A percentile compares a stretch with the other conserved stretches of the same genome.
Evolutionary conservation across 2,888 invertebrate genomes (phyloP).

Genomic region (Patella pellucida): DNA sequence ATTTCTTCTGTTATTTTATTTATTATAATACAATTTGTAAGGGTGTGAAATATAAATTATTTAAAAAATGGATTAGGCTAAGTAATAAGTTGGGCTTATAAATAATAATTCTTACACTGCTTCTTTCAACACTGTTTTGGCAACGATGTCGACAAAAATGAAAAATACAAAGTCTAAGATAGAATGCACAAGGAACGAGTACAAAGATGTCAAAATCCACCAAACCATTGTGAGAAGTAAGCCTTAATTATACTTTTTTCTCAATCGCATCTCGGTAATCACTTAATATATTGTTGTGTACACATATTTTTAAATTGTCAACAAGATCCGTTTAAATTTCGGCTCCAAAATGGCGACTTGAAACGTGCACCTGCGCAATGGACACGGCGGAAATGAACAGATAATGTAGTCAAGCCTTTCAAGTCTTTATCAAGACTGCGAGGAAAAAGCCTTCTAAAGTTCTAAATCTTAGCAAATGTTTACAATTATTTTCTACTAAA

Average conservation of each 20-base stretch:
- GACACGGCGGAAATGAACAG: slow-evolving; percentile 7
- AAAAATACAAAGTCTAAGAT: slow-evolving; percentile 55
- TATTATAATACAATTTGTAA: not conserved
- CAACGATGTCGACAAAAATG: slow-evolving; percentile 55
- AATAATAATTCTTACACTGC: slow-evolving; percentile 47
- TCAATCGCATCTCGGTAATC: not conserved
- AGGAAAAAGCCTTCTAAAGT: no score
- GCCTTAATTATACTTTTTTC: not conserved
- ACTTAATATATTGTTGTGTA: slow-evolving; percentile 7
- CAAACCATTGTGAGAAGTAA: slow-evolving; percentile 31
- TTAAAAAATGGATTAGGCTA: not conserved
- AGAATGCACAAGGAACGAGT: slow-evolving; percentile 39
- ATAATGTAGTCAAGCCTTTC: not conserved
- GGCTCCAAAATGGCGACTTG: slow-evolving; percentile 49
- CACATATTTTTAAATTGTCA: slow-evolving; percentile 16
- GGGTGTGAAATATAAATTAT: not conserved
- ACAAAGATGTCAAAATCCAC: slow-evolving; percentile 35
- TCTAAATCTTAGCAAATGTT: no score
- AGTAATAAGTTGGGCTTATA: not conserved
- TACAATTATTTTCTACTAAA: no score
- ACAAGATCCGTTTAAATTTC: slow-evolving; percentile 41
- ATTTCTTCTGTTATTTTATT: not conserved
- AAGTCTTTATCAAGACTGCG: no score
- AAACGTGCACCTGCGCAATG: slow-evolving; percentile 35
- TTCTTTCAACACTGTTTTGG: slow-evolving; percentile 54